Conservation (phyloP, 53 echinoderm and acorn worm genomes). For the Astropecten irregularis region DNA sequence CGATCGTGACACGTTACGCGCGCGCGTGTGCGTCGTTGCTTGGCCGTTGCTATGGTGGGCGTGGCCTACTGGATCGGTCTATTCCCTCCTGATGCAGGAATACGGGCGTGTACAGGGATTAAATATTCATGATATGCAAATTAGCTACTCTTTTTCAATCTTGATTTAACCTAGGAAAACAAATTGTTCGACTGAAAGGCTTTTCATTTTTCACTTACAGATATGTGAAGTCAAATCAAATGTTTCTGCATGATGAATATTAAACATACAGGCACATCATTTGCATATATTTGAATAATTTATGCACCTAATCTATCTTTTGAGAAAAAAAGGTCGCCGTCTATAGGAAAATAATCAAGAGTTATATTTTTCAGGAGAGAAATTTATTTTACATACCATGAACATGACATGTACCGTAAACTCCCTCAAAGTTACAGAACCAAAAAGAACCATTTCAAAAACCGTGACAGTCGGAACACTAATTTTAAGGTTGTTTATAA, state of each 20-base stretch:
- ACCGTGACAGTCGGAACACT: background rate
- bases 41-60: too few relatives aligned
- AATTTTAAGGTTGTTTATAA: background rate
- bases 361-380: background rate
- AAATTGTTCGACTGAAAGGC: too few relatives aligned
- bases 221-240: background rate
- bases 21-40: too few relatives aligned
- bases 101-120: background rate
- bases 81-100: too few relatives aligned
- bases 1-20: too few relatives aligned
- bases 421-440: too few relatives aligned
- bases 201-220: background rate
- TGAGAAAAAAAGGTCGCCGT: too few relatives aligned
- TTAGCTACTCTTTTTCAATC: background rate
- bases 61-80: too few relatives aligned
- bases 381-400: background rate
- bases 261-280: background rate
- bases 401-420: too few relatives aligned
- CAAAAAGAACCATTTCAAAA: too few relatives aligned
- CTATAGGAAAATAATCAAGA: too few relatives aligned
- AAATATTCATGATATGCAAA: constrained; percentile 38
- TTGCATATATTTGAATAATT: constrained; percentile 49
- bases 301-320: background rate
- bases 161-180: too few relatives aligned
- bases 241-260: background rate